A percentile compares a stretch with the other conserved stretches of the same genome.
Evolutionary conservation across 37 sponge, comb jelly and placozoan species (phyloP).

Genomic region (Ephydatia muelleri): DNA sequence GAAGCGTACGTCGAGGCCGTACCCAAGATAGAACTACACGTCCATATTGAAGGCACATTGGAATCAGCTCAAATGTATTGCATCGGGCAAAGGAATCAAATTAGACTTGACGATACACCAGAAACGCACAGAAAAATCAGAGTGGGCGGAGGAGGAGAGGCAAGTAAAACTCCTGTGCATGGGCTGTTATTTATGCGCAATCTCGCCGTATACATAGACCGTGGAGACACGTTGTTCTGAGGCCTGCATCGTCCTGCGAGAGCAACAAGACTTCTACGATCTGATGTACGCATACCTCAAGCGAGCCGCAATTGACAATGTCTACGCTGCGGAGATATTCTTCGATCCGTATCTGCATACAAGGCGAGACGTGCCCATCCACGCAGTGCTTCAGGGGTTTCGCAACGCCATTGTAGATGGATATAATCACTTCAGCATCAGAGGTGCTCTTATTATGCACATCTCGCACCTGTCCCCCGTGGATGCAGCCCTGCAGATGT

Average conservation of each 20-base stretch:
- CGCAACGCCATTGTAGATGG: constrained; percentile 64
- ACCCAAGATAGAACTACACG: constrained; percentile 80
- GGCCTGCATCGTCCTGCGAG: constrained; percentile 61
- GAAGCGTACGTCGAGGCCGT: constrained; percentile 39
- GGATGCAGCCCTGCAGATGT: constrained; percentile 45
- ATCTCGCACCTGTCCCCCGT: constrained; percentile 71
- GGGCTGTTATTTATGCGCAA: neutral
- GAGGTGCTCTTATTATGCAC: constrained; percentile 65
- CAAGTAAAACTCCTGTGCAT: neutral
- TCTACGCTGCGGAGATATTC: constrained; percentile 72
- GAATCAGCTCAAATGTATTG: constrained; percentile 77
- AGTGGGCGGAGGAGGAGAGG: constrained; percentile 58
- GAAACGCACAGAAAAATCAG: constrained; percentile 51
- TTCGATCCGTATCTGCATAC: constrained; percentile 87
- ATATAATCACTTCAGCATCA: constrained; percentile 51
- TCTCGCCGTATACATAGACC: constrained; percentile 40
- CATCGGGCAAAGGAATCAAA: constrained; percentile 60
- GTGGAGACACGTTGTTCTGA: constrained; percentile 73
- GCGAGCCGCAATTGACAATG: constrained; percentile 64
- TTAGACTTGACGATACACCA: constrained; percentile 56
- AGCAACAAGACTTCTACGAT: constrained; percentile 77
- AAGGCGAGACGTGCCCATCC: constrained; percentile 59
- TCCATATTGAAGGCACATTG: constrained; percentile 83
- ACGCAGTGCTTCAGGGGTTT: constrained; percentile 58
- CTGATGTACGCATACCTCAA: constrained; percentile 77